Percentiles rank a stretch among this genome's conserved stretches.
Conservation (phyloP, 2,797 vertebrate genomes). For the Macropodus opercularis region DNA sequence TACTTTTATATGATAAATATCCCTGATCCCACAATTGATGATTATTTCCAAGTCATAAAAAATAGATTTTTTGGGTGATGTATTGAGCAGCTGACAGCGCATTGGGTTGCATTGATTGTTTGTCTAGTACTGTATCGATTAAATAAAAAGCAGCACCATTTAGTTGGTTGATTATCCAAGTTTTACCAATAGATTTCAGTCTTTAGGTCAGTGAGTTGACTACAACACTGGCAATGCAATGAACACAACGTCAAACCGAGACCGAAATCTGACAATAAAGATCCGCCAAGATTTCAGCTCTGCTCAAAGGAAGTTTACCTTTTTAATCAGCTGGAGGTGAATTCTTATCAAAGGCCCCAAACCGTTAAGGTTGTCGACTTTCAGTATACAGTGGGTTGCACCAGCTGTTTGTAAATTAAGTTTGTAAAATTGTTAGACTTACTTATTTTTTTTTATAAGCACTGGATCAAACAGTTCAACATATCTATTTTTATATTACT, state of each 20-base stretch:
- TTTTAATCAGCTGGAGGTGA: not conserved
- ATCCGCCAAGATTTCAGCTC: constrained; percentile 23
- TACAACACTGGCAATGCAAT: constrained; percentile 8
- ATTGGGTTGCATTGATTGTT: constrained; percentile 63
- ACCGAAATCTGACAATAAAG: constrained; percentile 12
- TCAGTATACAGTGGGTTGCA: constrained; percentile 6
- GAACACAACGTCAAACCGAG: constrained; percentile 5
- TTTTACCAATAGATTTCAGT: constrained; percentile 37
- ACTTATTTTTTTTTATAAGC: no score
- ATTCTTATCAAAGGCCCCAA: not conserved
- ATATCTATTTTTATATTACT: no score
- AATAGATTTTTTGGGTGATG: constrained; percentile 53
- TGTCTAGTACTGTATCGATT: constrained; percentile 51
- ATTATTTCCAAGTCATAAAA: constrained; percentile 47
- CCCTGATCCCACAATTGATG: constrained; percentile 19
- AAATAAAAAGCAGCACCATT: constrained; percentile 72
- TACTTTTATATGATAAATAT: constrained; percentile 20
- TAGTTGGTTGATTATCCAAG: constrained; percentile 53
- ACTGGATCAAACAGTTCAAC: no score
- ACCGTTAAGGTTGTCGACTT: not conserved
- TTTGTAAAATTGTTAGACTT: no score
- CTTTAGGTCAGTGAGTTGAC: constrained; percentile 29
- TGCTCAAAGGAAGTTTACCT: constrained; percentile 1
- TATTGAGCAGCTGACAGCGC: constrained; percentile 34
- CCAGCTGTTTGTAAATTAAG: constrained; percentile 15